Evolutionary conservation across 2,888 invertebrate genomes (phyloP).

Genomic region (Andrena fulva): DNA sequence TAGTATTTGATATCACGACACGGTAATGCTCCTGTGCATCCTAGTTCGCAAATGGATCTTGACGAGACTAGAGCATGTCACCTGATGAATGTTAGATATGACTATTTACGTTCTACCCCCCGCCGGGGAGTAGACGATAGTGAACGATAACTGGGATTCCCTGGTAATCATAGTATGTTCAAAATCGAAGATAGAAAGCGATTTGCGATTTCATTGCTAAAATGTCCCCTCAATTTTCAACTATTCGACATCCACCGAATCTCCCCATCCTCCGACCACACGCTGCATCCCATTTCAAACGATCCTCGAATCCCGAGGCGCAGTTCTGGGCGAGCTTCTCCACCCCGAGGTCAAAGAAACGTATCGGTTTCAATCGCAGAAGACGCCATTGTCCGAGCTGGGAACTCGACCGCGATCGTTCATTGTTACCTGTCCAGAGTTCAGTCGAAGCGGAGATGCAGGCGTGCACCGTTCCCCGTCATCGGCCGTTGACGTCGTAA

Average conservation of each 20-base stretch:
- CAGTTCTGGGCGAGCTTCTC: no score
- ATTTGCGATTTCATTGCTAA: no score
- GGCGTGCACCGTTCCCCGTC: slow-evolving; percentile 51
- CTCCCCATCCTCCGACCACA: no score
- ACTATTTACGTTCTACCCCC: slow-evolving; percentile 37
- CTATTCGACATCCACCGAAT: no score
- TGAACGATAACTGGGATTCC: not conserved
- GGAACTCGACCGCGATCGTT: slow-evolving; percentile 31
- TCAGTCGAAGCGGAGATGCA: slow-evolving; percentile 37
- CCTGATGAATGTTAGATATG: slow-evolving; percentile 66
- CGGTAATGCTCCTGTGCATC: slow-evolving; percentile 70
- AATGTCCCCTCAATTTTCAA: no score
- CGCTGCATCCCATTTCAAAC: no score
- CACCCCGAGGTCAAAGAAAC: not conserved
- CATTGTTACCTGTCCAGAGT: slow-evolving; percentile 22
- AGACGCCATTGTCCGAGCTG: not conserved
- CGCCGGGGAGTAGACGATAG: slow-evolving; percentile 41
- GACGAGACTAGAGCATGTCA: slow-evolving; percentile 66
- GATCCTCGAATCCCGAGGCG: no score
- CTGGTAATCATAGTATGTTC: not conserved
- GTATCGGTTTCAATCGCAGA: slow-evolving; percentile 42
- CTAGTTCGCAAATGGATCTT: slow-evolving; percentile 71
- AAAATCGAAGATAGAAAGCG: no score
- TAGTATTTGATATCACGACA: slow-evolving; percentile 73
- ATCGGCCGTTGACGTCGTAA: slow-evolving; percentile 64